Conservation (phyloP, 2,797 vertebrate genomes). For the Ceryle rudis region DNA sequence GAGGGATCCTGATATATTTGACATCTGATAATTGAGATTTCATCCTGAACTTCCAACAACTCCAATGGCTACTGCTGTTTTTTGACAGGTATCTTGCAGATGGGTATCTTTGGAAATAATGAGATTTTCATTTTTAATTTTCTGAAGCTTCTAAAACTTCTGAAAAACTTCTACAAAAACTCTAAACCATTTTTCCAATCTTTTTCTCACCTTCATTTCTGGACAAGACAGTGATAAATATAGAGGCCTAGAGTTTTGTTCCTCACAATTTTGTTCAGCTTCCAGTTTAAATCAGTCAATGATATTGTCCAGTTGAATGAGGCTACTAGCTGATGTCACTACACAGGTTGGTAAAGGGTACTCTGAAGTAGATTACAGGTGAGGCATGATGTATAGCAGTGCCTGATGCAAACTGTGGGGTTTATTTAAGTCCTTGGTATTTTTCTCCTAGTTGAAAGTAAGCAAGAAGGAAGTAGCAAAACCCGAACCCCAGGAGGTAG, state of each 20-base stretch:
- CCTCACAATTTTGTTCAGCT: not conserved
- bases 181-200: not conserved
- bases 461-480: not conserved
- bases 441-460: not conserved
- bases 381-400: not conserved
- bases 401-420: not conserved
- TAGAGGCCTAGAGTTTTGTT: not conserved
- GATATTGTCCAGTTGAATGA: not conserved
- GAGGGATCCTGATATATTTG: not conserved
- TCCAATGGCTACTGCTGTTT: not conserved
- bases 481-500: not conserved
- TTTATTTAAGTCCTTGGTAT: not conserved
- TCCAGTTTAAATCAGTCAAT: not conserved
- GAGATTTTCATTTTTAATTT: not conserved
- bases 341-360: not conserved
- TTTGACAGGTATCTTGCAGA: not conserved
- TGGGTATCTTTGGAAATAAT: not conserved
- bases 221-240: not conserved
- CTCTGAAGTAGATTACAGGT: not conserved
- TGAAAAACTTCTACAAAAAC: not conserved
- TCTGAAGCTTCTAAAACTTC: not conserved
- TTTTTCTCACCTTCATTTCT: not conserved
- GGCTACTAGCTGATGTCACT: not conserved
- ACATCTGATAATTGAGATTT: not conserved
- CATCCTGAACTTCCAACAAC: not conserved